Evolutionary conservation across 92 coral and sea anemone species (phyloP), one percentile per base, ranked within the genome.

Genomic region (Umimayanthus kanabou): DNA sequence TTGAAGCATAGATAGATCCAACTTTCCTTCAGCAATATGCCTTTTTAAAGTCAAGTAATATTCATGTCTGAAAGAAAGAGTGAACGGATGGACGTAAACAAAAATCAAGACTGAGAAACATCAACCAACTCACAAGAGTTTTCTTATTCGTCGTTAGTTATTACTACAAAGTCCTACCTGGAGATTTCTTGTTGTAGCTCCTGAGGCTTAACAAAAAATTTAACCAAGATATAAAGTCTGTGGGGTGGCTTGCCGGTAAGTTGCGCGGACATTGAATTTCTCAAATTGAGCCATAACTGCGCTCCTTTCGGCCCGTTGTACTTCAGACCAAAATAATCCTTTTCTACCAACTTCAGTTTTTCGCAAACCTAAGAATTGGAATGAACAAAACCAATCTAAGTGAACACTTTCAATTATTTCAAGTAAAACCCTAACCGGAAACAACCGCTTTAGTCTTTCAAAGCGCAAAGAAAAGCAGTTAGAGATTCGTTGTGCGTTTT

Each of bases 181-280:
- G 99, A 93, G 55, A 97, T 91, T 97, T 95, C 98, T 93, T 97
- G 99, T 89, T 97, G 99, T 74, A 97, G 88, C 88, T 97, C 99
- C 86, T 97, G 99, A 77, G 99, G 99, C 72, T 93, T 97, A 25
- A 97, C 99, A 91, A 97, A 97, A 82, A 93, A 97, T 92, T 97
- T 97, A 40, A 97, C 99, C 67, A 95, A 90, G 84, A 97, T 93
- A 91, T 94, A 95, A 61, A 97, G 92, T 37, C 99, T 93, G 88
- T 97, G 87, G 3, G 99, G 99, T 4, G 96, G 98, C 72, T 94
- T 95, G 45, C 99, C 99, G 77, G 95, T 93, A 23, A 97, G 93
- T 85, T 97, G 99, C 49, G 93, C 92, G 5, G 99, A 91, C 96
- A 97, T 77, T 15, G 95, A 57, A 90, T 97, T 97, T 92, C 99